A percentile compares a stretch with the other conserved stretches of the same genome.
phyloP scores from a whole-genome alignment of 2,797 vertebrate genomes.

The Scleropages formosus region DNA sequence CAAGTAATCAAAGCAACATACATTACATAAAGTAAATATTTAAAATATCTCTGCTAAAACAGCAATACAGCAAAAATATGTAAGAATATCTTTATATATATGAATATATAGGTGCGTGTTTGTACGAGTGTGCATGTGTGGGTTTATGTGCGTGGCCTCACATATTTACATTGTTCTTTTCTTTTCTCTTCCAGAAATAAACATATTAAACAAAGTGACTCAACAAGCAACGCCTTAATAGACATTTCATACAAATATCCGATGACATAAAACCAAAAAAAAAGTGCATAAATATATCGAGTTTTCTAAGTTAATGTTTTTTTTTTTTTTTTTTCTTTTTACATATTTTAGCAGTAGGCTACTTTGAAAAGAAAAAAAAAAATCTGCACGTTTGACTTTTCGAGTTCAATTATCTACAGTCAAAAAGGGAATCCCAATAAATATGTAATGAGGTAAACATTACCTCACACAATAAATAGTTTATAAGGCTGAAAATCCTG shows the following conservation, averaged over 20 bases:
- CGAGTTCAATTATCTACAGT: constrained; percentile 72
- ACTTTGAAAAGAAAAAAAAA: no score
- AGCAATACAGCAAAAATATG: constrained; percentile 90
- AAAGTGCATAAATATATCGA: background rate
- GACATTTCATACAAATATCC: constrained; percentile 77
- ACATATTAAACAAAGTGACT: constrained; percentile 84
- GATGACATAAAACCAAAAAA: constrained; percentile 72
- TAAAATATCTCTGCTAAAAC: constrained; percentile 81
- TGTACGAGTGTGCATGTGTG: constrained; percentile 7
- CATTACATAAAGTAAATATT: constrained; percentile 77
- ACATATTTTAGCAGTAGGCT: constrained; percentile 53
- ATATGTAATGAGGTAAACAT: constrained; percentile 97
- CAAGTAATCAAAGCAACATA: constrained; percentile 73
- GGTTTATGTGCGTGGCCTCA: constrained; percentile 82
- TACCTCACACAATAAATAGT: constrained; percentile 89
- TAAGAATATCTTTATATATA: constrained; percentile 95
- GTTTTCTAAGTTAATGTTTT: constrained; percentile 17
- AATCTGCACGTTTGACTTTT: constrained; percentile 63
- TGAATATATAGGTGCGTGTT: constrained; percentile 54
- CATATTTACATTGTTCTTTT: constrained; percentile 92
- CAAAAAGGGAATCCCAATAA: constrained; percentile 89
- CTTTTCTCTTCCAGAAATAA: constrained; percentile 71
- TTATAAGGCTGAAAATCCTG: constrained; percentile 69
- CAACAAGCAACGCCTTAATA: constrained; percentile 82
- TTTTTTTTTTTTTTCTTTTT: constrained; percentile 47